phyloP scores from a whole-genome alignment of 1,140 invertebrate species.

The Oryzaephilus surinamensis region DNA sequence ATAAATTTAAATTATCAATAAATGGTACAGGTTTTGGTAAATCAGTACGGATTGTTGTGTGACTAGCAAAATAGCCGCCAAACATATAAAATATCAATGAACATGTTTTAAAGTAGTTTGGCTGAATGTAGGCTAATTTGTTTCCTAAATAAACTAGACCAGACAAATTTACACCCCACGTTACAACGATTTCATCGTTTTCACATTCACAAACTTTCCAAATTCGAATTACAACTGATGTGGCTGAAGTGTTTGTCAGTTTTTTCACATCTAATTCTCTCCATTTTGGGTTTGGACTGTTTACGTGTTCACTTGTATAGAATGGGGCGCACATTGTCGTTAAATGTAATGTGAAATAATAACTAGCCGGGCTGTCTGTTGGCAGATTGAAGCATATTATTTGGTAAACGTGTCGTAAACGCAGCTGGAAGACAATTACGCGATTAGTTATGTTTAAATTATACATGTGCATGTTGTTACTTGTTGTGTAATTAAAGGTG shows the following conservation, averaged over 20 bases:
- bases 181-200: slow-evolving; percentile 49
- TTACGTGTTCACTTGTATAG: slow-evolving; percentile 74
- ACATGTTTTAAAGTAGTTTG: slow-evolving; percentile 60
- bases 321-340: slow-evolving; percentile 73
- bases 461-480: slow-evolving; percentile 18
- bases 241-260: slow-evolving; percentile 10
- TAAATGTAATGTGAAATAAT: slow-evolving; percentile 70
- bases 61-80: slow-evolving; percentile 68
- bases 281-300: slow-evolving; percentile 65
- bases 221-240: slow-evolving; percentile 46
- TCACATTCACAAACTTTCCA: slow-evolving; percentile 39
- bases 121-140: slow-evolving; percentile 59
- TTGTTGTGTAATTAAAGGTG: slow-evolving; percentile 51
- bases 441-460: slow-evolving; percentile 2
- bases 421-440: slow-evolving; percentile 23
- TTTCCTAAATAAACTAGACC: slow-evolving; percentile 69
- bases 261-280: slow-evolving; percentile 46
- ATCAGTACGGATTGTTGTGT: slow-evolving; percentile 31
- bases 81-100: slow-evolving; percentile 79
- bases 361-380: slow-evolving; percentile 35
- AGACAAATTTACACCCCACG: slow-evolving; percentile 77
- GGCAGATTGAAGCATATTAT: slow-evolving; percentile 30
- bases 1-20: slow-evolving; percentile 28
- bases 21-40: slow-evolving; percentile 29
- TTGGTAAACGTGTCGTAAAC: slow-evolving; percentile 33